A percentile compares a stretch with the other conserved stretches of the same genome.
phyloP scores from a whole-genome alignment of 2,113 vertebrate species.

The Elgaria multicarinata region DNA sequence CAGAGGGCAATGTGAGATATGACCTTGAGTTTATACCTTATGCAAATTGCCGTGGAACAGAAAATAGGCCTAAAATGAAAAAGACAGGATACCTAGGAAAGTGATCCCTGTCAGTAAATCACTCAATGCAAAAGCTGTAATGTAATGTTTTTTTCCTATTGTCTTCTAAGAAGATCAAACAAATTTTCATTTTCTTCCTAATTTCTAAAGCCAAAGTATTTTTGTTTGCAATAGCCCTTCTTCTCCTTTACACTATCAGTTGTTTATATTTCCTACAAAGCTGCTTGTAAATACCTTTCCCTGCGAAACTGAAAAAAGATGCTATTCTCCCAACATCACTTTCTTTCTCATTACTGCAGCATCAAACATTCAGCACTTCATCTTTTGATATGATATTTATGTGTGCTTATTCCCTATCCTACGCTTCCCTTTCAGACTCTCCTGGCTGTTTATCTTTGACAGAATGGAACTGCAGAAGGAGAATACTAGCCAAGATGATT shows the following conservation, averaged over 20 bases:
- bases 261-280: constrained; percentile 33
- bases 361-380: background rate
- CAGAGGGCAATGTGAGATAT: background rate
- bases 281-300: background rate
- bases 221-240: constrained; percentile 17
- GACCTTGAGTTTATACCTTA: background rate
- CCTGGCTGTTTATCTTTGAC: background rate
- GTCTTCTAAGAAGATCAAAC: background rate
- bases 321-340: background rate
- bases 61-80: background rate
- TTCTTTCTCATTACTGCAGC: background rate
- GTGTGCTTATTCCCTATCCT: background rate
- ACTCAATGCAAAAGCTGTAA: background rate
- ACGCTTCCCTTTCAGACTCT: background rate
- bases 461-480: background rate
- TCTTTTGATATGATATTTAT: background rate
- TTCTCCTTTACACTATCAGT: constrained; percentile 10
- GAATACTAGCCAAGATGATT: background rate
- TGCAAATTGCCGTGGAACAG: background rate
- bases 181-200: constrained; percentile 26
- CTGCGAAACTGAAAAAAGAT: constrained; percentile 21
- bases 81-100: background rate
- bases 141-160: background rate
- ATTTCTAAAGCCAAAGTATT: constrained; percentile 13
- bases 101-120: background rate